These are phyloP conservation scores for Drosophila ustulata DNA, from an alignment of 2,888 invertebrate genomes.

Conservation along the genomic window DNA sequence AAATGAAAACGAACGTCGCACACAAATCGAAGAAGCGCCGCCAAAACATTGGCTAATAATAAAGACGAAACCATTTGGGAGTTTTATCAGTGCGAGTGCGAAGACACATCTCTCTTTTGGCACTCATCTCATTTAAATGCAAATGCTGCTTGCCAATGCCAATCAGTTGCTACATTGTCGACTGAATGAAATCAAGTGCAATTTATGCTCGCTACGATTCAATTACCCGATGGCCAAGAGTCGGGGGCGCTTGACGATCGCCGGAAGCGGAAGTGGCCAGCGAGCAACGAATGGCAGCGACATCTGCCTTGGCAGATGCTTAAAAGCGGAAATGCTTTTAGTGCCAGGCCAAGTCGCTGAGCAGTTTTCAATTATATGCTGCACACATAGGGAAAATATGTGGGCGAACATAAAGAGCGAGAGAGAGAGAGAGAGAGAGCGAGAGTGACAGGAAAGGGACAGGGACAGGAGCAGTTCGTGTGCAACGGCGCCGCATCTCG, in stretches of 20 bases:
- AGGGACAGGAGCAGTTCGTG: not conserved
- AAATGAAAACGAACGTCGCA: not conserved
- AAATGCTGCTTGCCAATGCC: constrained; percentile 61
- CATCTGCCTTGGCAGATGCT: constrained; percentile 34
- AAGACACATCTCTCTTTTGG: constrained; percentile 1
- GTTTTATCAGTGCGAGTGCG: constrained; percentile 12
- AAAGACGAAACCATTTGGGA: constrained; percentile 41
- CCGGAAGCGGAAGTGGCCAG: constrained; percentile 53
- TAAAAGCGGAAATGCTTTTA: constrained; percentile 50
- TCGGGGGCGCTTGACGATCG: constrained; percentile 14
- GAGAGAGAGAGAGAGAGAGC: not conserved
- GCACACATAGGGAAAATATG: constrained; percentile 21
- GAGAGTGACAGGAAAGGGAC: not conserved
- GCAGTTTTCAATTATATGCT: constrained; percentile 50
- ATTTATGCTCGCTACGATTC: constrained; percentile 60
- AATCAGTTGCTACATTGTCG: constrained; percentile 54
- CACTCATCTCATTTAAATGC: constrained; percentile 60
- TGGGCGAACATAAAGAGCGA: not conserved
- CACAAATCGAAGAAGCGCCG: not conserved
- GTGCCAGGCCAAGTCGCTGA: constrained; percentile 25
- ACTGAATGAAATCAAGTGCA: constrained; percentile 63
- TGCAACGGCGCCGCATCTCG: constrained; percentile 21
- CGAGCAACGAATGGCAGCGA: constrained; percentile 16
- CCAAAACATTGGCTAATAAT: constrained; percentile 46
- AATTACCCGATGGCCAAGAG: constrained; percentile 46